Evolutionary conservation across 2,113 vertebrate species (phyloP), one percentile per base, ranked within the genome.

Genomic region (Atractosteus spatula): DNA sequence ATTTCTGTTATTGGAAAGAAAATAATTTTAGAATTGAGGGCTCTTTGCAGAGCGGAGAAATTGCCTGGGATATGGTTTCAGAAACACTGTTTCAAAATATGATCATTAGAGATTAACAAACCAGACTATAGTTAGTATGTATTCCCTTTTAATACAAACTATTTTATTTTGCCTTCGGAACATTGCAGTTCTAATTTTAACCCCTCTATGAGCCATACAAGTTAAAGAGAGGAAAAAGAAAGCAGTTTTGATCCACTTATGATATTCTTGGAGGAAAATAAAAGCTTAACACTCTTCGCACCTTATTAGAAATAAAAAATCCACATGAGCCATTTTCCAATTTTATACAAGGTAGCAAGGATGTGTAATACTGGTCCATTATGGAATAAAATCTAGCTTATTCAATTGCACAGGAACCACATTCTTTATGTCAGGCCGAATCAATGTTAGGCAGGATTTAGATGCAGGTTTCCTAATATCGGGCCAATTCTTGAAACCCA

Each of bases 391-490:
- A 80, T 84, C 71, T 77, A 71, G 62, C 70, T 55, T 72, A 29
- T 75, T 76, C 62, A 71, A 71, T 84, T 79, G 71, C 10, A 57
- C 71, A 66, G 68, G 67, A 72, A 7, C 69, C 56, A 55, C 55
- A 41, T 71, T 66, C 64, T 61, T 16, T 44, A 57, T 71, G 69
- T 79, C 63, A 62, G 72, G 71, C 71, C 62, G 62, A 62, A 71
- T 81, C 69, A 43, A 56, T 62, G 63, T 72, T 64, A 62, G 66
- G 69, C 75, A 73, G 78, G 75, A 82, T 83, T 87, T 83, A 79
- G 80, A 80, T 70, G 74, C 74, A 80, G 82, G 83, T 82, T 86
- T 79, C 71, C 80, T 80, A 76, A 81, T 78, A 69, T 74, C 77
- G 77, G 79, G 76, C 79, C 79, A 77, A 66, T 77, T 82, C 73